These are phyloP conservation scores for Mesaphorura yosii DNA, from an alignment of 1,140 invertebrate genomes.

Conservation along the genomic window DNA sequence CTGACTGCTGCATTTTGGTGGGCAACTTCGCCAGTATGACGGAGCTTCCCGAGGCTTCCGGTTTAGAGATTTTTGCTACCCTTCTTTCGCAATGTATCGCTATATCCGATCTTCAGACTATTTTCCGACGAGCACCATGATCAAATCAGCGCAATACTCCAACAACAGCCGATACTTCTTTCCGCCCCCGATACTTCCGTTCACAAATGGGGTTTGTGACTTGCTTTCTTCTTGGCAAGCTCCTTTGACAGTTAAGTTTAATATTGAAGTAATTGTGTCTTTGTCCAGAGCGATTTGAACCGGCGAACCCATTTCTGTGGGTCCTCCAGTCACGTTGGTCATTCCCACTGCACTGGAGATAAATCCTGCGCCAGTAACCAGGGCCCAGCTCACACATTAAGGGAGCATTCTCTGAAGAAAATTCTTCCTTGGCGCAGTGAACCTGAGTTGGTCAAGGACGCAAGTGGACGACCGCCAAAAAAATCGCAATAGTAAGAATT, in stretches of 20 bases:
- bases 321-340: conserved; percentile 1
- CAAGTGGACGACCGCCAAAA: too few relatives aligned
- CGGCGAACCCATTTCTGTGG: conserved; percentile 20
- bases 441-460: conserved; percentile 19
- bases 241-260: conserved; percentile 1
- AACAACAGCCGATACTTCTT: conserved; percentile 26
- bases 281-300: not conserved
- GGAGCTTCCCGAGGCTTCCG: too few relatives aligned
- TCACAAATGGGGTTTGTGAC: too few relatives aligned
- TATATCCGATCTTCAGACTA: conserved; percentile 21
- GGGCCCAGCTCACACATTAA: conserved; percentile 20
- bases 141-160: too few relatives aligned
- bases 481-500: conserved; percentile 26
- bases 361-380: conserved; percentile 16
- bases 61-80: too few relatives aligned
- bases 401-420: conserved; percentile 26
- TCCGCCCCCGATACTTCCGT: too few relatives aligned
- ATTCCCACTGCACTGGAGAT: not conserved
- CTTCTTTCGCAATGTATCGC: conserved; percentile 12
- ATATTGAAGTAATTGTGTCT: not conserved
- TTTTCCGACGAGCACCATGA: conserved; percentile 23
- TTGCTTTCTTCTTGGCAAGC: conserved; percentile 13
- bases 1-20: too few relatives aligned
- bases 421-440: conserved; percentile 19
- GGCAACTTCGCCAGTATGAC: too few relatives aligned